A percentile compares a stretch with the other conserved stretches of the same genome.
Evolutionary conservation across 2,797 vertebrate species (phyloP).

Genomic region (Spatula clypeata): DNA sequence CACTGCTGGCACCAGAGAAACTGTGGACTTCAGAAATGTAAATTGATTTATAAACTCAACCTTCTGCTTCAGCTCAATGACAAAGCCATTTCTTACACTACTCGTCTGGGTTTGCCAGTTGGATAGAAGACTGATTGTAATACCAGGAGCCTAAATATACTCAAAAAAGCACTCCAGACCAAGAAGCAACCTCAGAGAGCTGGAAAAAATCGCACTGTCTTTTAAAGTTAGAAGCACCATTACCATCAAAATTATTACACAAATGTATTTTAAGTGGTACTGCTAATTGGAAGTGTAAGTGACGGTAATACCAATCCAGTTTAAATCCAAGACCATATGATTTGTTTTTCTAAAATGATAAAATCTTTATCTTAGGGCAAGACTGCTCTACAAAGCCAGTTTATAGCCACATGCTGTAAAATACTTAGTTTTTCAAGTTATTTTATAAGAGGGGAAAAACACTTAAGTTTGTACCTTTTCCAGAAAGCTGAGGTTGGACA

Average conservation of each 20-base stretch:
- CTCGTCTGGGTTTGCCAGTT: slow-evolving; percentile 51
- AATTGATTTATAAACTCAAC: slow-evolving; percentile 68
- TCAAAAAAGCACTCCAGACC: slow-evolving; percentile 68
- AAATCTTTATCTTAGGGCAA: slow-evolving; percentile 58
- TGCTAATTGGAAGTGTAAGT: slow-evolving; percentile 42
- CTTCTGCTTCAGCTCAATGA: slow-evolving; percentile 62
- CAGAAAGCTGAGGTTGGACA: slow-evolving; percentile 87
- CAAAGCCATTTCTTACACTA: slow-evolving; percentile 54
- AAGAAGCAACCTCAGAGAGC: slow-evolving; percentile 86
- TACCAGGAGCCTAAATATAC: slow-evolving; percentile 72
- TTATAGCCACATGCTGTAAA: slow-evolving; percentile 52
- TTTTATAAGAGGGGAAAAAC: not conserved
- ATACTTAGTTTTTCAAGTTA: slow-evolving; percentile 48
- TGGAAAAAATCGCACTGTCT: slow-evolving; percentile 76
- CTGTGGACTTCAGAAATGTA: slow-evolving; percentile 73
- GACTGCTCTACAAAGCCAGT: slow-evolving; percentile 61
- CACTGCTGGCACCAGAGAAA: slow-evolving; percentile 92
- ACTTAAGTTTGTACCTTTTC: slow-evolving; percentile 76
- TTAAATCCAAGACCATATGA: slow-evolving; percentile 22
- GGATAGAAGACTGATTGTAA: slow-evolving; percentile 65
- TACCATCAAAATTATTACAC: not conserved
- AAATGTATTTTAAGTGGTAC: slow-evolving; percentile 32
- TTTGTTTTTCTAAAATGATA: slow-evolving; percentile 60
- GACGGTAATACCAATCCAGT: slow-evolving; percentile 47
- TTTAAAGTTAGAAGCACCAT: slow-evolving; percentile 53